Percentiles rank a stretch among this genome's conserved stretches.
These are phyloP conservation scores for Fratercula arctica DNA, from an alignment of 2,797 vertebrate genomes.

Conservation along the genomic window DNA sequence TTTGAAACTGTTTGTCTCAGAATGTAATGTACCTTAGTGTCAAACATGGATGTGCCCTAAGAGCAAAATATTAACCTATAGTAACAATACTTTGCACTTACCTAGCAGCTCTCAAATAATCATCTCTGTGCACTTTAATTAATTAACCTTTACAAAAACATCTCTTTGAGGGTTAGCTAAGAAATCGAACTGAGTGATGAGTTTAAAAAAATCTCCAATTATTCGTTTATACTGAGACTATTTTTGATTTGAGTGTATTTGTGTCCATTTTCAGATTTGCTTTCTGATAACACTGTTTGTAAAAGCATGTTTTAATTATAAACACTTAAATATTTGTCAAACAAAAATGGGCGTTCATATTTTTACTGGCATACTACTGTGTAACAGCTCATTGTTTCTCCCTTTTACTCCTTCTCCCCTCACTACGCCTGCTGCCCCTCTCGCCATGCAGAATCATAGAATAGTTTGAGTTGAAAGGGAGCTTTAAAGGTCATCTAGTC, in stretches of 20 bases:
- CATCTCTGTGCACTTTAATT: constrained; percentile 54
- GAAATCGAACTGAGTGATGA: constrained; percentile 40
- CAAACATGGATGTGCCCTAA: background rate
- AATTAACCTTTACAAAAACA: constrained; percentile 63
- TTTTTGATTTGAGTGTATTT: constrained; percentile 7
- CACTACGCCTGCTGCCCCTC: background rate
- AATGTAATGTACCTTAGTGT: background rate
- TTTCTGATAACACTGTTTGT: background rate
- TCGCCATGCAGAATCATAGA: background rate
- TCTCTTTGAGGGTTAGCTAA: constrained; percentile 14
- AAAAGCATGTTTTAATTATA: constrained; percentile 22
- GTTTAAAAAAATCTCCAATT: constrained; percentile 22
- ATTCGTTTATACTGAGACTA: background rate
- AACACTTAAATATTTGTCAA: background rate
- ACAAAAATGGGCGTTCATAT: background rate
- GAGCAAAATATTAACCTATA: constrained; percentile 55
- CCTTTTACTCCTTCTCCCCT: background rate
- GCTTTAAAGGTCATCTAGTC: background rate
- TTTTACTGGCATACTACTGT: background rate
- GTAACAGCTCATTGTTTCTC: background rate
- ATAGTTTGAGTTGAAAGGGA: background rate
- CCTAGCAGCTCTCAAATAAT: constrained; percentile 51
- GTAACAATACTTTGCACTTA: constrained; percentile 32
- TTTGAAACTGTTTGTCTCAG: constrained; percentile 21
- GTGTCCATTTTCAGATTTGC: background rate